Base-by-base conservation (phyloP, 2,113 vertebrate genomes). In the Grammomys surdaster region DNA sequence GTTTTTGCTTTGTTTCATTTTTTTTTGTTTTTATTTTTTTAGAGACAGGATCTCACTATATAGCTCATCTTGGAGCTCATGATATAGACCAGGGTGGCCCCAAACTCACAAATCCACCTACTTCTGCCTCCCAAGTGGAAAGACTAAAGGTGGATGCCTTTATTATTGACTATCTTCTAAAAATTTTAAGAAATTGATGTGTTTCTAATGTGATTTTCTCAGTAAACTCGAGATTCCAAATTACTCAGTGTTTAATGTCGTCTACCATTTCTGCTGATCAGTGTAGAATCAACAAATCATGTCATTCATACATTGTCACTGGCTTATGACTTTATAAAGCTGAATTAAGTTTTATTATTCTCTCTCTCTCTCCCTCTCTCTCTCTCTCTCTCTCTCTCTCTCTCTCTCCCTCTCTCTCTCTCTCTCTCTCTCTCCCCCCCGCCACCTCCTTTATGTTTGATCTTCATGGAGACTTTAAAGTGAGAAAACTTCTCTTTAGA, bases 131-230 rank as follows among this genome's bases (percentile, higher is more conserved):
- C 11, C 24, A 17, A 43, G 40, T 65, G 7, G 26, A 16, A 40
- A 56, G n/a, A 40, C n/a, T 28, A 84, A 63, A 84, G n/a, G n/a
- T 22, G 17, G 1, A 14, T 43, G 22, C 24, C 56, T 60, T 14
- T 60, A 43, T 43, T 63, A 40, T 58, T 43, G 81, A 13, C n/a
- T 63, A 9, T 85, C 58, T 85, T 85, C 81, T 85, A 85, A 65
- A 65, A 90, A 48, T 89, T 96, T 89, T 89, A 81, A 96, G 91
- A 58, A 94, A 96, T 94, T 91, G 72, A 91, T 75, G 60, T 89
- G 72, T 96, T 95, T 95, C 56, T 75, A 92, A 96, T 94, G 70
- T 95, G 60, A 89, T 95, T 88, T 96, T 88, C 70, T 48, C 51
- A 82, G 70, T 90, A 88, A 92, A 78, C 31, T 89, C 51, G 77